Evolutionary conservation across 2,113 vertebrate species (phyloP).

Genomic region (Ptyas mucosa): DNA sequence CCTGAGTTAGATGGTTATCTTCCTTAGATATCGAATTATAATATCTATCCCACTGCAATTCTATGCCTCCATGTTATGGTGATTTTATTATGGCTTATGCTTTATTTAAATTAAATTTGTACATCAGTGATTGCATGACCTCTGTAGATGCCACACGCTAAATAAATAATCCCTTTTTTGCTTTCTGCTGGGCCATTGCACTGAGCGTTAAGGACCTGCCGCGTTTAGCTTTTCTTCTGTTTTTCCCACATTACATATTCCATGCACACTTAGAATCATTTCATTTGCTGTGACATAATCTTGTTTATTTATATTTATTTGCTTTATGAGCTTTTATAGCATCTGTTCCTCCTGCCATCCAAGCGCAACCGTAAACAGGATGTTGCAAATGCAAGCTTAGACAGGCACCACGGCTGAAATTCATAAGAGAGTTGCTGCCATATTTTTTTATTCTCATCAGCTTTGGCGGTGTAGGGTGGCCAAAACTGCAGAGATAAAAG

Average conservation of each 20-base stretch:
- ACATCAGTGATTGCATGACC: background rate
- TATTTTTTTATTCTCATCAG: background rate
- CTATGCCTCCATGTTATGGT: background rate
- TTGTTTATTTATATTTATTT: conserved; percentile 67
- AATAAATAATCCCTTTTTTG: background rate
- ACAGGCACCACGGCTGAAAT: conserved; percentile 8
- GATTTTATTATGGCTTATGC: background rate
- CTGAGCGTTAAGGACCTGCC: background rate
- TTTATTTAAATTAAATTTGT: background rate
- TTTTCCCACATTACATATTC: conserved; percentile 30
- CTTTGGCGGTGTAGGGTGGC: background rate
- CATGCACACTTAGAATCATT: conserved; percentile 47
- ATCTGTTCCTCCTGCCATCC: conserved; percentile 63
- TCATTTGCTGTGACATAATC: conserved; percentile 61
- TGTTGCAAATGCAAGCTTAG: conserved; percentile 43
- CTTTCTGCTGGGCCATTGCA: background rate
- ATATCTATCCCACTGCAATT: background rate
- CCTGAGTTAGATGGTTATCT: too few relatives aligned
- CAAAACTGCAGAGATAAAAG: background rate
- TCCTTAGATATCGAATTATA: background rate
- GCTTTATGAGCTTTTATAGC: conserved; percentile 56
- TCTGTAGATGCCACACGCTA: background rate
- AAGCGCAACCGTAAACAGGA: conserved; percentile 36
- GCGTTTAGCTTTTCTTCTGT: conserved; percentile 32
- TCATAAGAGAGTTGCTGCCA: conserved; percentile 4